Base-by-base conservation (phyloP, 2,888 invertebrate species). In the Cantharis rustica region DNA sequence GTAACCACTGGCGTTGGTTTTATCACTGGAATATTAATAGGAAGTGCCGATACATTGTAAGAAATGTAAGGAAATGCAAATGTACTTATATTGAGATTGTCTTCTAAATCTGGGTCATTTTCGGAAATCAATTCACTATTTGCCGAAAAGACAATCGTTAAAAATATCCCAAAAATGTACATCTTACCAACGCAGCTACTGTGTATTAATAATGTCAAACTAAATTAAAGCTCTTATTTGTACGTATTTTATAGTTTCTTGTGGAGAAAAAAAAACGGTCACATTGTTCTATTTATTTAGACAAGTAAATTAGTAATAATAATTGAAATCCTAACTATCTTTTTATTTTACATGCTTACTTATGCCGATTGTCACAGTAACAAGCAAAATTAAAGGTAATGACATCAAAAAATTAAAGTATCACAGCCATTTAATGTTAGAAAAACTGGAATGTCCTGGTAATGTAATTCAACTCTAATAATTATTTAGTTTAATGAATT, bases 1-100 rank as follows among this genome's bases (percentile, higher is more conserved):
- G 86, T 84, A 68, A 83, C 69, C 61, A 85, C 85, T 15, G 86
- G 85, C 2, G 87, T 82, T 5, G 87, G 87, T 74, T 83, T 83
- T 73, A 88, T 86, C 62, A 71, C 72, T 16, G 80, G 79, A 73
- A 82, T 81, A 69, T 80, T 69, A 9, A 66, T n/a, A 20, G 64
- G 64, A 20, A 66, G 13, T n/a, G 47, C 47, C n/a, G 47, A 47
- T 47, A 47, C n/a, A 47, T 47, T 47, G n/a, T 47, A 47, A 9
- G 47, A n/a, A 47, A 47, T 47, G n/a, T 47, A 47, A 1, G 47
- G n/a, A 47, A 47, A 47, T n/a, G 47, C n/a, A 47, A 47, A 47
- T 7, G 47, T n/a, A n/a, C n/a, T 47, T n/a, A 47, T n/a, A 7
- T 47, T 47, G n/a, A n/a, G n/a, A 47, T 4, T 47, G 47, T 47